Evolutionary conservation across 1,140 invertebrate genomes (phyloP), one percentile per base, ranked within the genome.

Genomic region (Chlorops oryzae): DNA sequence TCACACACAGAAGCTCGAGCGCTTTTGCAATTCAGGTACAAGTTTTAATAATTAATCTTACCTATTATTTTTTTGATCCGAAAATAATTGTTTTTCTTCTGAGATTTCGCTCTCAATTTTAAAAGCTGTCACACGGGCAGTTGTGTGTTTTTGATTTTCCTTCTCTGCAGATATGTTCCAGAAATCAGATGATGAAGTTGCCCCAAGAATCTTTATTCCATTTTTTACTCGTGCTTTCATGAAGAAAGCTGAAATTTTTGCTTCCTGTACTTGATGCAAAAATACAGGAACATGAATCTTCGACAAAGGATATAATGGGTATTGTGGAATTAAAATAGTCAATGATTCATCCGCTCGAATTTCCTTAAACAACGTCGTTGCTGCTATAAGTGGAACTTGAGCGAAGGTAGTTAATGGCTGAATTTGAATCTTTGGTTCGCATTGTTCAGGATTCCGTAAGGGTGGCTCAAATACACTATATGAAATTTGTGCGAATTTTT

Each of bases 211-310:
- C 53, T 84, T 78, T 25, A 95, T 69, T 1, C 90, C 90, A 39
- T 85, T 87, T 69, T 91, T 92, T 17, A 93, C 89, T 55, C 88
- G 81, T 37, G 87, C 89, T 62, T 90, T 87, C 55, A 94, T 81
- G 55, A 89, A 82, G 62, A 95, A 87, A 4, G 86, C 83, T 38
- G 87, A 80, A 47, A 92, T 78, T 12, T 80, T 59, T 59, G 81
- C 77, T 49, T 78, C 76, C 50, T 77, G 63, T 55, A 81, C 77
- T 24, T 80, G 77, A 37, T 88, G 84, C n/a, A 92, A 76, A 62
- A 89, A 90, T 2, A 90, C 89, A 2, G 90, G 88, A 2, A 92
- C 80, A 71, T 92, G 88, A 34, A 93, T 75, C 56, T 86, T 82
- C n/a, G 89, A 90, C 57, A 88, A 81, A 2, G 90, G 90, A 74